Percentiles rank a stretch among this genome's conserved stretches.
phyloP scores from a whole-genome alignment of 2,113 vertebrate genomes.

The Paradoxurus hermaphroditus region DNA sequence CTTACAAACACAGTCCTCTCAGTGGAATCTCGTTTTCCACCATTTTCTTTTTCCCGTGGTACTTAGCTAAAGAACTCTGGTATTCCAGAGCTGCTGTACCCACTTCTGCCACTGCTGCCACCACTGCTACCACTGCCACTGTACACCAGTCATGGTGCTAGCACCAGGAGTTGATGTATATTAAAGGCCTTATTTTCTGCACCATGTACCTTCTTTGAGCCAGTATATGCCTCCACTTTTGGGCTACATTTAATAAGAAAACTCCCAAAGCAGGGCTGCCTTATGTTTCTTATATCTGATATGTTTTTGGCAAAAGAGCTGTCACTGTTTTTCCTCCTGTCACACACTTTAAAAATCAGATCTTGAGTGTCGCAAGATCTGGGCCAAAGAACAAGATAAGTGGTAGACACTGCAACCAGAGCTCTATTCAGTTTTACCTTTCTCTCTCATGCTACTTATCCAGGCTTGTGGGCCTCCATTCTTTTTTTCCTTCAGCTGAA shows the following conservation, averaged over 20 bases:
- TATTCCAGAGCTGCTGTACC: background rate
- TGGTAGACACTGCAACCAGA: background rate
- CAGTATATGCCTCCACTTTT: background rate
- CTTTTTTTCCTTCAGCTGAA: background rate
- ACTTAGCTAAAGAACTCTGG: background rate
- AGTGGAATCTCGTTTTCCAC: background rate
- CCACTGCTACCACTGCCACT: background rate
- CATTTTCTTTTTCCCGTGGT: background rate
- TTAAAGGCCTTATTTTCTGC: background rate
- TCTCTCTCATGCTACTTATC: background rate
- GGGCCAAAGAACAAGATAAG: conserved; percentile 18
- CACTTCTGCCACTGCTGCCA: background rate
- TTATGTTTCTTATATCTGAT: background rate
- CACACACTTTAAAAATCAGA: background rate
- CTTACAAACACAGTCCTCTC: background rate
- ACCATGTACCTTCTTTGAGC: background rate
- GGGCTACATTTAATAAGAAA: background rate
- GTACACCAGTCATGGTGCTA: background rate
- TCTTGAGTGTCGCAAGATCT: background rate
- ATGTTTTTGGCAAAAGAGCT: background rate
- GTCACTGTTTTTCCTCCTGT: conserved; percentile 11
- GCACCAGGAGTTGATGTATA: background rate
- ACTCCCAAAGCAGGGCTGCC: background rate
- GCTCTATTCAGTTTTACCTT: background rate
- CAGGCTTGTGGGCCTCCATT: background rate